Percentiles rank a stretch among this genome's conserved stretches.
phyloP scores from a whole-genome alignment of 1,140 invertebrate species.

The Bilobella aurantiaca region DNA sequence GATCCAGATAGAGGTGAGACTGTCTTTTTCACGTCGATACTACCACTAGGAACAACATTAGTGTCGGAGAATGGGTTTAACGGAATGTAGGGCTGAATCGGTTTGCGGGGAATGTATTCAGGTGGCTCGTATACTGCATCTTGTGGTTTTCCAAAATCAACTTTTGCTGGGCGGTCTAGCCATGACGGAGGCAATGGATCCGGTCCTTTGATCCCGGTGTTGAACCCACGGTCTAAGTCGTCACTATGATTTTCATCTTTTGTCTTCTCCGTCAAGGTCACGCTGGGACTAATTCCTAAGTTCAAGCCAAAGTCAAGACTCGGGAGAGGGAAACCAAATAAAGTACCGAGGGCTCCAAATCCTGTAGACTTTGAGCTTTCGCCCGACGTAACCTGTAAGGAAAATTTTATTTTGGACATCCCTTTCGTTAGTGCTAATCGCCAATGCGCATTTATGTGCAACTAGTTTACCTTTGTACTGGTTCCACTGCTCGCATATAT shows the following conservation, averaged over 20 bases:
- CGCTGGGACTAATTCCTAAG: conserved; percentile 43
- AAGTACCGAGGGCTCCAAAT: conserved; percentile 50
- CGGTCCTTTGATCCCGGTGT: conserved; percentile 17
- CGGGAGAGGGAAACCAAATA: conserved; percentile 70
- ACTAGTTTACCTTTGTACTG: conserved; percentile 12
- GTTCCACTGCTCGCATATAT: conserved; percentile 49
- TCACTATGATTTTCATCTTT: conserved; percentile 42
- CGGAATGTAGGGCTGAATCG: conserved; percentile 33
- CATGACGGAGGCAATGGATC: conserved; percentile 30
- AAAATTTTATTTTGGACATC: not conserved
- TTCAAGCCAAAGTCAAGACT: conserved; percentile 54
- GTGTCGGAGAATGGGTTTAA: conserved; percentile 27
- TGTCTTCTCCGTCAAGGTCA: conserved; percentile 24
- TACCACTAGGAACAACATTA: conserved; percentile 15
- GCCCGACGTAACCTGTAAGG: not conserved
- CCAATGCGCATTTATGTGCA: not conserved
- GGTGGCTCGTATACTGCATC: conserved; percentile 47
- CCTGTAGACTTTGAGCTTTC: conserved; percentile 17
- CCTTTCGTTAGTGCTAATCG: too few relatives aligned
- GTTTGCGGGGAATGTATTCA: conserved; percentile 33
- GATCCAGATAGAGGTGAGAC: too few relatives aligned
- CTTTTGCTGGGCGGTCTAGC: conserved; percentile 26
- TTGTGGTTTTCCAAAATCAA: conserved; percentile 22
- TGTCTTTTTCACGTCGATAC: too few relatives aligned
- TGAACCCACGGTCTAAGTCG: conserved; percentile 39